Evolutionary conservation across 2,797 vertebrate species (phyloP).

Genomic region (Cyprinella venusta): DNA sequence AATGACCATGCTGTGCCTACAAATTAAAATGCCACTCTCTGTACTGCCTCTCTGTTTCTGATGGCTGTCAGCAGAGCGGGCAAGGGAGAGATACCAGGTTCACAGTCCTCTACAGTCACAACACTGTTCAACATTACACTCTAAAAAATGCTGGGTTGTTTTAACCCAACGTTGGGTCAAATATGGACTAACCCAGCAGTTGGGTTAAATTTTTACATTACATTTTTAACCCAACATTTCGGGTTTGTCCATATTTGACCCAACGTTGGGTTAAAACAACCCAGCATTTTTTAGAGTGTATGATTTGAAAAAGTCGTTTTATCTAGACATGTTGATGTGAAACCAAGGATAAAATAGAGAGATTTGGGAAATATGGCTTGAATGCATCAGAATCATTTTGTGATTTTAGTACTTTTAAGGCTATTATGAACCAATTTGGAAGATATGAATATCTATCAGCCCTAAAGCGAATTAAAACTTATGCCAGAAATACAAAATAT

Average conservation of each 20-base stretch:
- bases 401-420: neutral
- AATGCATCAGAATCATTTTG: neutral
- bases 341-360: neutral
- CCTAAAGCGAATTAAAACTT: too few relatives aligned
- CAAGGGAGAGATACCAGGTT: slow-evolving; percentile 8
- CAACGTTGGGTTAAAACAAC: too few relatives aligned
- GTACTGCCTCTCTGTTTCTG: slow-evolving; percentile 27
- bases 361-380: neutral
- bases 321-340: neutral
- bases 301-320: neutral
- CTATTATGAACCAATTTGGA: too few relatives aligned
- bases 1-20: slow-evolving; percentile 52
- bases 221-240: too few relatives aligned
- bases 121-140: neutral
- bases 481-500: too few relatives aligned
- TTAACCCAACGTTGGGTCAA: too few relatives aligned
- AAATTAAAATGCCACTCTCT: slow-evolving; percentile 52
- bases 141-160: too few relatives aligned
- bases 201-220: too few relatives aligned
- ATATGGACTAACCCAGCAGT: too few relatives aligned
- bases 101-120: neutral
- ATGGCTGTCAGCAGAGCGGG: slow-evolving; percentile 12
- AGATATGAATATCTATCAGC: too few relatives aligned
- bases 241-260: too few relatives aligned
- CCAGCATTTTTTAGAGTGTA: too few relatives aligned